Evolutionary conservation across 2,888 invertebrate genomes (phyloP), one percentile per base, ranked within the genome.

Genomic region (Drosophila acutilabella): DNA sequence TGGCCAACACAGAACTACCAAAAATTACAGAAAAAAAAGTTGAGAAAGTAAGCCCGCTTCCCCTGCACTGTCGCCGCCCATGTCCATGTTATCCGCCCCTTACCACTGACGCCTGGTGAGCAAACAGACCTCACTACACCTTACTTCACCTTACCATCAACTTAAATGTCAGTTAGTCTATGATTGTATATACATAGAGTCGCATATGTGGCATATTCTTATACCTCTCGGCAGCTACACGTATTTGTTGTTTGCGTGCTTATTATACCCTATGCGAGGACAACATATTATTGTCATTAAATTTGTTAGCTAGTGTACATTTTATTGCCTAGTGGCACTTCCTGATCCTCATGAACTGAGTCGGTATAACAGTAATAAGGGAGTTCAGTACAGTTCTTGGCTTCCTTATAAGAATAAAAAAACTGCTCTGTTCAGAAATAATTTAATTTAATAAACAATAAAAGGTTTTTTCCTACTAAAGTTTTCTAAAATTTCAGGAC

Each of bases 1-100:
- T 65, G 76, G 76, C 79, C 79, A 66, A 66, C 51, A 62, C 52
- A 61, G 51, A 57, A 64, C 71, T 66, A 67, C 59, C 76, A 75
- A 75, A 78, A 79, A 78, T 74, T 74, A 79, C 64, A 42, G n/a
- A 20, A 23, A 67, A 33, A 23, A 67, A 71, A 68, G 75, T 75
- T 75, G 30, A 57, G 57, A 64, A 75, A 54, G 51, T 51, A 33
- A 41, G 16, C 45, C 23, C 16, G 30, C 20, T 5, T 3, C 16
- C 18, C 44, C 4, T 54, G 20, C 51, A 52, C 47, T 38, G 36
- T 10, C 11, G 14, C n/a, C 40, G n/a, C 23, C 41, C 2, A 2
- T 3, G 10, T 36, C n/a, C 26, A 13, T 18, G 23, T 20, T 38
- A 4, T 2, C 4, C 2, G 2, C 14, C 18, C 41, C 44, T 41